Conservation (phyloP, 2,888 invertebrate species). For the Drosophila leonis region DNA sequence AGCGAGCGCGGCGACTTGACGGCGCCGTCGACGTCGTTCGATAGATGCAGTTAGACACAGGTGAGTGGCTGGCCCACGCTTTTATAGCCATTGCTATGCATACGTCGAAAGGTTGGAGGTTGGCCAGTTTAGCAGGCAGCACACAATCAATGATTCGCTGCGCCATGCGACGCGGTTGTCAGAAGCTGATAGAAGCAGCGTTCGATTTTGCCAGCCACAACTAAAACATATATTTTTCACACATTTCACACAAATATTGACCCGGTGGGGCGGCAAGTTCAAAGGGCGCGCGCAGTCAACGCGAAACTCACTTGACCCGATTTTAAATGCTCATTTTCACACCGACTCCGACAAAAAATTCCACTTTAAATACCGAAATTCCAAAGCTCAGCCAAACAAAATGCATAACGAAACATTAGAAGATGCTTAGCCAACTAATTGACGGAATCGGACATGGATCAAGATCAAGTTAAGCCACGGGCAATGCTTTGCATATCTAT, state of each 20-base stretch:
- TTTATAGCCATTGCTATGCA: constrained; percentile 16
- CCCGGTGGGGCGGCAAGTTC: constrained; percentile 10
- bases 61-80: constrained; percentile 32
- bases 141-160: constrained; percentile 76
- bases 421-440: constrained; percentile 63
- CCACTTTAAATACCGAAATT: constrained; percentile 15
- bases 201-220: constrained; percentile 38
- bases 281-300: not conserved
- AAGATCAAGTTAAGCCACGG: constrained; percentile 48
- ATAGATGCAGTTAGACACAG: constrained; percentile 51
- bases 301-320: constrained; percentile 9
- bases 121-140: constrained; percentile 7
- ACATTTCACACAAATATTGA: constrained; percentile 7
- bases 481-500: constrained; percentile 29
- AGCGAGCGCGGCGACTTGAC: constrained; percentile 77
- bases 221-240: constrained; percentile 18
- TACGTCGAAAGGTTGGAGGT: not conserved
- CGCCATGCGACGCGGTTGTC: constrained; percentile 71
- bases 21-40: constrained; percentile 76
- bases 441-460: constrained; percentile 52
- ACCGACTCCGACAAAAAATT: constrained; percentile 28
- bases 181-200: constrained; percentile 62
- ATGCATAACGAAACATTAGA: constrained; percentile 47
- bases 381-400: constrained; percentile 30
- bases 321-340: constrained; percentile 24